Conservation (phyloP, 2,797 vertebrate genomes). For the Champsocephalus esox region DNA sequence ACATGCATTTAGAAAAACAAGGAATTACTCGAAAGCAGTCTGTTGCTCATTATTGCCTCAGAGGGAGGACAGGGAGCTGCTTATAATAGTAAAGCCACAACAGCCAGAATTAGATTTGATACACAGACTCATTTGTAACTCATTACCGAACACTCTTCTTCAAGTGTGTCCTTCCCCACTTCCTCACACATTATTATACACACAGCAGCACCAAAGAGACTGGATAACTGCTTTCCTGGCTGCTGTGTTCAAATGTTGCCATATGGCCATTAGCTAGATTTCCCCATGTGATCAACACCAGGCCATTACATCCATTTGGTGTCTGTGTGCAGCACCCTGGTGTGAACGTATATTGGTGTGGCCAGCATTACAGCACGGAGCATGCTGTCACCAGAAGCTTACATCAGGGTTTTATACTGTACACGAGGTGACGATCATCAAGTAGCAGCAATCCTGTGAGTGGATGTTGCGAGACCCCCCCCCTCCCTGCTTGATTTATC, state of each 20-base stretch:
- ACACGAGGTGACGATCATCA: constrained; percentile 33
- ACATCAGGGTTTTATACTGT: constrained; percentile 41
- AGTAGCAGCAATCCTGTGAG: constrained; percentile 41
- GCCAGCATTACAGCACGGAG: constrained; percentile 9
- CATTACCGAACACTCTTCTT: constrained; percentile 40
- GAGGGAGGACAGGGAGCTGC: constrained; percentile 35
- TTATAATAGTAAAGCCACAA: constrained; percentile 33
- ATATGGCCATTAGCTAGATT: constrained; percentile 46
- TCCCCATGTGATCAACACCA: constrained; percentile 29
- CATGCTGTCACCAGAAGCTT: constrained; percentile 51
- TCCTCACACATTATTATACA: constrained; percentile 12
- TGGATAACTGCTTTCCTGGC: constrained; percentile 9
- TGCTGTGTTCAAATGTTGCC: constrained; percentile 24
- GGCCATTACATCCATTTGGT: constrained; percentile 29
- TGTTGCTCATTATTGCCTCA: constrained; percentile 37
- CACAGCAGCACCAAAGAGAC: constrained; percentile 6
- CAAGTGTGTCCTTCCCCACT: constrained; percentile 13
- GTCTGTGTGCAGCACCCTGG: constrained; percentile 40
- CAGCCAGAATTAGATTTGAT: constrained; percentile 48
- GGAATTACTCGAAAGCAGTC: constrained; percentile 18
- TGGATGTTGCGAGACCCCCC: constrained; percentile 31
- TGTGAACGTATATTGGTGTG: constrained; percentile 50
- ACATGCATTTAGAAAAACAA: not conserved
- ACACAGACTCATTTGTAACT: constrained; percentile 45
- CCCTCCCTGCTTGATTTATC: constrained; percentile 57